Evolutionary conservation across 2,888 invertebrate species (phyloP), one percentile per base, ranked within the genome.

Genomic region (Napeogenes inachia): DNA sequence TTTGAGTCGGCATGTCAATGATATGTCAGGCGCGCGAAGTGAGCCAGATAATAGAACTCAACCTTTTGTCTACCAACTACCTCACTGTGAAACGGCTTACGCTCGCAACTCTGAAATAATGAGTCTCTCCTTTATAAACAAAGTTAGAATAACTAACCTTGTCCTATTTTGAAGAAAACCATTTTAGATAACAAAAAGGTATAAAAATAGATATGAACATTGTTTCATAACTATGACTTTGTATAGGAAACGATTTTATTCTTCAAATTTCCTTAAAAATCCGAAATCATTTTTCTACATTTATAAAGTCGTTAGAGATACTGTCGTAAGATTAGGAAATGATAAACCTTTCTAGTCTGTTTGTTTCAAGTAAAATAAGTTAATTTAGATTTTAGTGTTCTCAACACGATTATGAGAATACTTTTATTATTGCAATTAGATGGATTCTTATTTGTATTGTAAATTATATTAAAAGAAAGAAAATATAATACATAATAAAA

Each of bases 21-120:
- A 76, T 80, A 78, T 73, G 77, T 75, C 77, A 77, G 75, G 71
- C 75, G 73, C 73, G 73, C 73, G 75, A 72, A 76, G 70, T 74
- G 74, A 75, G 73, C 71, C 71, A 76, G 75, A 78, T 81, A 81
- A 82, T 82, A 72, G 73, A 77, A 71, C 69, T 75, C 75, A 71
- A 76, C 76, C 79, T 81, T 84, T 82, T 84, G 81, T 82, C 73
- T 74, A 66, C 71, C 69, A 73, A 68, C 73, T 73, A 75, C 73
- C 67, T 67, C 58, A 50, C 59, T 57, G 59, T 61, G 65, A 61
- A 75, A 73, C 73, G 72, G 70, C 72, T 73, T 72, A 70, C 70
- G 71, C 68, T 72, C 69, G 71, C 69, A 74, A 71, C 72, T 67
- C 71, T 70, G 70, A 75, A 77, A 80, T 84, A 80, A 82, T 82